A percentile compares a stretch with the other conserved stretches of the same genome.
phyloP scores from a whole-genome alignment of 1,140 invertebrate genomes.

The Bombus superbus region DNA sequence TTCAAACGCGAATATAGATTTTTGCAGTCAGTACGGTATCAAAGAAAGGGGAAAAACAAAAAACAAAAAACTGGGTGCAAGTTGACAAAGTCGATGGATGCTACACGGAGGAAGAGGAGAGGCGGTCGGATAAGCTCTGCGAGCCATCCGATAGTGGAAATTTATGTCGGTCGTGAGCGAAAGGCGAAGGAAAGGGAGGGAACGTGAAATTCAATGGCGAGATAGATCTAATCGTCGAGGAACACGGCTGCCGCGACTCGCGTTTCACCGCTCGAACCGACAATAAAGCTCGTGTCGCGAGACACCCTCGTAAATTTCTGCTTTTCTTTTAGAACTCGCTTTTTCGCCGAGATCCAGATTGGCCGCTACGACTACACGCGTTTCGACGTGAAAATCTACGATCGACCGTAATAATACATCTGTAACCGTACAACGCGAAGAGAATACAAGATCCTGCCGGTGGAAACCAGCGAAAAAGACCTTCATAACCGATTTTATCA shows the following conservation, averaged over 20 bases:
- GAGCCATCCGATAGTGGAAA: conserved; percentile 65
- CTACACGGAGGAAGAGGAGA: conserved; percentile 40
- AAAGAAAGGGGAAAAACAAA: no score
- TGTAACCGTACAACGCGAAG: neutral
- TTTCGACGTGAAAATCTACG: neutral
- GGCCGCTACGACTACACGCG: neutral
- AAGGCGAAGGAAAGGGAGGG: neutral
- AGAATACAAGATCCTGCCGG: neutral
- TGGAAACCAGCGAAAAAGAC: neutral
- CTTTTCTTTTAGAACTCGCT: neutral
- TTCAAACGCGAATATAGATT: no score
- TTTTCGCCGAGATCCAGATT: neutral
- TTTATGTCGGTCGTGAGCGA: conserved; percentile 60
- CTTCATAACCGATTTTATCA: neutral
- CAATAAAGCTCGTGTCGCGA: conserved; percentile 35
- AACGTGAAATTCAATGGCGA: conserved; percentile 65
- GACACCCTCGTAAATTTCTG: conserved; percentile 13
- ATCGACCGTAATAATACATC: neutral
- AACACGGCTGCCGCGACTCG: conserved; percentile 39
- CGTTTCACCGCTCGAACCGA: conserved; percentile 39
- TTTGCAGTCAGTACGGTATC: no score
- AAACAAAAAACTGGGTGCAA: no score
- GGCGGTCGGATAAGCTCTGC: conserved; percentile 40
- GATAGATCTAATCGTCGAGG: conserved; percentile 58
- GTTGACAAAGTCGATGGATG: conserved; percentile 48